Evolutionary conservation across 2,797 vertebrate species (phyloP).

Genomic region (Mustela erminea): DNA sequence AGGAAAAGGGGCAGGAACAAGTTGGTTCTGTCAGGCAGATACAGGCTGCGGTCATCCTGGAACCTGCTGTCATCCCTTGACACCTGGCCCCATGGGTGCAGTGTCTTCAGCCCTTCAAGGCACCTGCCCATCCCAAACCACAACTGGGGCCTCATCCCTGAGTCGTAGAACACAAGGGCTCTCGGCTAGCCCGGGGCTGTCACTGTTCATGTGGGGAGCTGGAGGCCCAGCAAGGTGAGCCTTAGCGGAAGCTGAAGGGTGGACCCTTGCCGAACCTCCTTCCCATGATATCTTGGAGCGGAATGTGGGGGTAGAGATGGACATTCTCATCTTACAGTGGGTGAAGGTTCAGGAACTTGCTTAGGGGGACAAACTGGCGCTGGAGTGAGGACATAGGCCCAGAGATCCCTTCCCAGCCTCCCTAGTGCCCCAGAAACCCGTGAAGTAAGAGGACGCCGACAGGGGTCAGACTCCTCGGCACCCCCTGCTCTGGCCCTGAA

Average conservation of each 20-base stretch:
- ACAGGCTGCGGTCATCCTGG: background rate
- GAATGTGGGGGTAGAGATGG: background rate
- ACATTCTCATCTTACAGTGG: background rate
- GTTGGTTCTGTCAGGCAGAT: background rate
- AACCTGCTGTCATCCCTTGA: background rate
- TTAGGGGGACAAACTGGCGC: background rate
- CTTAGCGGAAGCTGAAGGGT: background rate
- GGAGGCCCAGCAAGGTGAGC: background rate
- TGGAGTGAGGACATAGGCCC: background rate
- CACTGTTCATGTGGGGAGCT: background rate
- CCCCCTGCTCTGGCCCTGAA: background rate
- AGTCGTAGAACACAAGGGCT: background rate
- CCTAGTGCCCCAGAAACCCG: too few species aligned
- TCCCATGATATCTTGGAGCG: background rate
- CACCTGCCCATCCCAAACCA: background rate
- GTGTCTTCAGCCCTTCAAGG: background rate
- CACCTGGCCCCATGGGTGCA: too few species aligned
- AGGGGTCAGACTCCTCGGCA: fast-evolving
- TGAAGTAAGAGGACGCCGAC: background rate
- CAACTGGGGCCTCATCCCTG: background rate
- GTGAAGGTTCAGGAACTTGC: background rate
- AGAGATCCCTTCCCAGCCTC: background rate
- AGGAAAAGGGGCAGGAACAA: background rate
- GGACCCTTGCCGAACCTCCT: background rate
- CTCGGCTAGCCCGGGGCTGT: background rate